Conservation (phyloP, 2,888 invertebrate genomes). For the Carabus problematicus region DNA sequence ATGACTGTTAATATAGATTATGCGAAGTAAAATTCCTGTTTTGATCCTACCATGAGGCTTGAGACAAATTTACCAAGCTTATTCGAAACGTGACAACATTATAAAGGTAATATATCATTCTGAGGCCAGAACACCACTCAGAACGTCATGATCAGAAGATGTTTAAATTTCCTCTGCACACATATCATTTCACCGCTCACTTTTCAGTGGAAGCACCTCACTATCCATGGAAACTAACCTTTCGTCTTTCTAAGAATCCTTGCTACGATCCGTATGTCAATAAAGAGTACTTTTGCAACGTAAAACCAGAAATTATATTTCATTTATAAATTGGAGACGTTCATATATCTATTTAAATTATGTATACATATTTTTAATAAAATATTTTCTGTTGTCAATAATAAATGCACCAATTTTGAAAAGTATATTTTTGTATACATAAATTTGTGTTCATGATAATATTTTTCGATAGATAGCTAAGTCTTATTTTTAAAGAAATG, state of each 20-base stretch:
- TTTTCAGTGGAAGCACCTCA: neutral
- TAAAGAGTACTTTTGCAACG: neutral
- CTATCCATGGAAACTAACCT: too few relatives aligned
- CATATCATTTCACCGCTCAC: slow-evolving; percentile 28
- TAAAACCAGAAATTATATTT: neutral
- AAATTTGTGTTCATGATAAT: too few relatives aligned
- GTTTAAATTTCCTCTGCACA: slow-evolving; percentile 40
- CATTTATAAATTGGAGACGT: neutral
- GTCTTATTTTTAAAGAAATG: too few relatives aligned
- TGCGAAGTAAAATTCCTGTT: too few relatives aligned
- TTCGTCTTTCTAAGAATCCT: too few relatives aligned
- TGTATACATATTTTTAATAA: neutral
- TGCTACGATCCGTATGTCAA: too few relatives aligned
- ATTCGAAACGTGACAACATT: slow-evolving; percentile 15
- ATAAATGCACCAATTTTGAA: too few relatives aligned
- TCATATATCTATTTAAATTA: neutral
- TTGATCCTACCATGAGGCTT: too few relatives aligned
- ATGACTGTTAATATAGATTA: too few relatives aligned
- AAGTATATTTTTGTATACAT: too few relatives aligned
- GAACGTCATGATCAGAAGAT: slow-evolving; percentile 18
- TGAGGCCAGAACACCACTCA: neutral
- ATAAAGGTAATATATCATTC: slow-evolving; percentile 10
- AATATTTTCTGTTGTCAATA: too few relatives aligned
- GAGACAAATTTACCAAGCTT: neutral
- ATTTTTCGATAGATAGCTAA: too few relatives aligned